Evolutionary conservation across 1,140 invertebrate species (phyloP).

Genomic region (Streblospio benedicti): DNA sequence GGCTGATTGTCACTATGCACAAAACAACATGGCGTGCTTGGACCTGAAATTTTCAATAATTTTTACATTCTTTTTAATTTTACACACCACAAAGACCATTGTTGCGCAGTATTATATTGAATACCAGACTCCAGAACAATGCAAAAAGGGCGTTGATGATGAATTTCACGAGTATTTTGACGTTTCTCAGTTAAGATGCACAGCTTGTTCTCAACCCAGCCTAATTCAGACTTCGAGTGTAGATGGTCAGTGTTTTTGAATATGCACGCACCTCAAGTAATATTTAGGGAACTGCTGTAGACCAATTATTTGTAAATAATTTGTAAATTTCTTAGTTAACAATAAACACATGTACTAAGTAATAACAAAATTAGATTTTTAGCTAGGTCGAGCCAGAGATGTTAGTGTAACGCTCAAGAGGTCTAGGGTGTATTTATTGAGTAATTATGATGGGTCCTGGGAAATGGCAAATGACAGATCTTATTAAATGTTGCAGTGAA

Average conservation of each 20-base stretch:
- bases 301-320: neutral
- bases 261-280: neutral
- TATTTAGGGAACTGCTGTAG: neutral
- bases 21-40: neutral
- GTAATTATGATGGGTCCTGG: too few species aligned
- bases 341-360: neutral
- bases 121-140: slow-evolving; percentile 2
- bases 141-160: neutral
- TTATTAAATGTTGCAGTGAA: too few species aligned
- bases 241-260: slow-evolving; percentile 11
- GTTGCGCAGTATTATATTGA: neutral
- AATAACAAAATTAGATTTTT: neutral
- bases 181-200: slow-evolving; percentile 13
- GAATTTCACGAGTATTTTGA: slow-evolving; percentile 14
- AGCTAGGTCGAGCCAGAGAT: too few species aligned
- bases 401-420: too few species aligned
- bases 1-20: too few species aligned
- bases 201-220: slow-evolving; percentile 11
- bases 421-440: too few species aligned
- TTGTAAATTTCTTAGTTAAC: neutral
- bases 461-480: too few species aligned
- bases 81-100: neutral
- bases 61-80: neutral
- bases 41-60: neutral
- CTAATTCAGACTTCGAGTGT: slow-evolving; percentile 9